Evolutionary conservation across 2,888 invertebrate genomes (phyloP), one percentile per base, ranked within the genome.

Genomic region (Dione juno): DNA sequence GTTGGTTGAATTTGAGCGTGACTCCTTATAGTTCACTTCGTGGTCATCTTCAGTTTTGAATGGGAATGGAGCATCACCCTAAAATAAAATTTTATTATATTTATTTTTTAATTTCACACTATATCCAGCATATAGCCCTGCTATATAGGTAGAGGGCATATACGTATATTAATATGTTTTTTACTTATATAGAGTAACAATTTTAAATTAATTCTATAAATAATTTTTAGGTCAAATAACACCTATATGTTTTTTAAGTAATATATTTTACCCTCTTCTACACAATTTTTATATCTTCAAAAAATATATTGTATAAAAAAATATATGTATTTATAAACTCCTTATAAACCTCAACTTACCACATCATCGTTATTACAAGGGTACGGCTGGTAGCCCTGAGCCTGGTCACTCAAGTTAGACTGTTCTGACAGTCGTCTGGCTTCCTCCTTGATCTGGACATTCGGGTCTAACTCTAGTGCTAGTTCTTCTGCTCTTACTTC

Each of bases 21-120:
- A 89, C 75, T 91, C 91, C 77, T 93, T 92, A 78, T 88, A 92
- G 16, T 86, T 86, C 69, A 87, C 86, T 16, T 92, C 92, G 74
- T 91, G 88, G 66, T 92, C 91, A 50, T 88, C 87, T 75, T 93
- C 93, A 6, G 92, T 92, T 79, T 93, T 93, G 80, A 93, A 93
- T 0, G 90, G 87, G 82, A 90, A 93, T 28, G 88, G 86, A 16
- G 89, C 86, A 50, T 93, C 92, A 69, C 89, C 88, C 92, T 93
- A 78, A 3, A 72, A 73, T 65, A 16, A 57, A 45, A 59, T 37
- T 41, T 13, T 53, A 9, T 19, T 19, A 19, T 19, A 11, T n/a
- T n/a, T n/a, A n/a, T n/a, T n/a, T n/a, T n/a, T n/a, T n/a, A n/a
- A n/a, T n/a, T n/a, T n/a, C n/a, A n/a, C n/a, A n/a, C n/a, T n/a